Conservation (phyloP, 2,113 vertebrate species). For the Macquaria ambigua region DNA sequence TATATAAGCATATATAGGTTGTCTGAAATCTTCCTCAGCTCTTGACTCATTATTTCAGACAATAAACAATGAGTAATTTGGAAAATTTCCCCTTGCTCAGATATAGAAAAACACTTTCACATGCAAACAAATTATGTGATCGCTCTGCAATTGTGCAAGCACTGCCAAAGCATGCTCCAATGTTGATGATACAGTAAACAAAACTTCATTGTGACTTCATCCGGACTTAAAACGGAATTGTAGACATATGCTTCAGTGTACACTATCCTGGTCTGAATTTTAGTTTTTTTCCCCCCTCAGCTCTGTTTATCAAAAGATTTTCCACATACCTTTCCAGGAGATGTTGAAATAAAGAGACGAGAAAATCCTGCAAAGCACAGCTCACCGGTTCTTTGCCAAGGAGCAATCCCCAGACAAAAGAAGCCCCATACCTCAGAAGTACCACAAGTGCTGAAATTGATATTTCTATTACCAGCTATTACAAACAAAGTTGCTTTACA, state of each 20-base stretch:
- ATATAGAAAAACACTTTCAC: constrained; percentile 72
- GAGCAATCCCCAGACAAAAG: constrained; percentile 59
- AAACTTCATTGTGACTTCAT: constrained; percentile 75
- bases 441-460: constrained; percentile 53
- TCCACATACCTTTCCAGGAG: constrained; percentile 68
- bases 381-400: constrained; percentile 50
- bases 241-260: constrained; percentile 78
- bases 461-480: constrained; percentile 60
- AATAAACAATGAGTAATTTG: constrained; percentile 72
- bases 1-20: constrained; percentile 8
- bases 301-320: constrained; percentile 70
- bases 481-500: constrained; percentile 48
- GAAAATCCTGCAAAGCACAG: constrained; percentile 53
- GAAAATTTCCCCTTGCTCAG: constrained; percentile 33
- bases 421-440: constrained; percentile 37
- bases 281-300: constrained; percentile 31
- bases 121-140: constrained; percentile 71
- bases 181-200: constrained; percentile 83
- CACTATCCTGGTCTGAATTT: constrained; percentile 60
- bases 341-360: constrained; percentile 64
- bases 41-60: constrained; percentile 58
- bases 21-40: constrained; percentile 34
- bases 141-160: constrained; percentile 54
- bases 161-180: constrained; percentile 70
- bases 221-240: constrained; percentile 73